Evolutionary conservation across 2,113 vertebrate species (phyloP).

Genomic region (Candoia aspera): DNA sequence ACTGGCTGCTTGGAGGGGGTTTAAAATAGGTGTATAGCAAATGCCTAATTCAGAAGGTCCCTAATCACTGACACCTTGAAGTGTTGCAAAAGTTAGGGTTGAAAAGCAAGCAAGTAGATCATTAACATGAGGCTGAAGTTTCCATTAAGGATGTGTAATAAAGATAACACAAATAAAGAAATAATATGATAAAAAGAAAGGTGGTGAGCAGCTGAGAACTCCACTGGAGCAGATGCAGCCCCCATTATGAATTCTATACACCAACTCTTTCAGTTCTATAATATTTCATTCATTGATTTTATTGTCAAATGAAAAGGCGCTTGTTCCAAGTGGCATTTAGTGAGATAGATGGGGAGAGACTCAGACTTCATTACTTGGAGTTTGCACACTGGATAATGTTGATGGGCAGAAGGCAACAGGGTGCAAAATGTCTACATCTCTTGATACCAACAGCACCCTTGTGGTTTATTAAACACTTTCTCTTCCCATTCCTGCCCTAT

Average conservation of each 20-base stretch:
- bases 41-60: conserved; percentile 20
- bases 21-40: conserved; percentile 38
- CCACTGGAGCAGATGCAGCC: conserved; percentile 47
- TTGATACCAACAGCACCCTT: conserved; percentile 36
- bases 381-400: conserved; percentile 58
- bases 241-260: conserved; percentile 73
- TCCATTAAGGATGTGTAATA: conserved; percentile 65
- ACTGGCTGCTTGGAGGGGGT: not conserved
- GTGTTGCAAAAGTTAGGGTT: conserved; percentile 47
- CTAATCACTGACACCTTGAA: conserved; percentile 27
- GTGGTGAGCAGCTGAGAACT: conserved; percentile 42
- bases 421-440: not conserved
- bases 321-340: conserved; percentile 79
- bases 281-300: conserved; percentile 85
- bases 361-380: conserved; percentile 72
- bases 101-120: conserved; percentile 61
- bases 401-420: conserved; percentile 54
- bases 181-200: conserved; percentile 41
- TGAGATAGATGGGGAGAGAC: conserved; percentile 70
- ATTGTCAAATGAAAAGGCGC: conserved; percentile 78
- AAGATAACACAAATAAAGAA: not conserved
- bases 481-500: not conserved
- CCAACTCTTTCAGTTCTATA: conserved; percentile 57
- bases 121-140: conserved; percentile 50
- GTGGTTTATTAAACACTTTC: conserved; percentile 11